Conservation (phyloP, 2,888 invertebrate genomes). For the Mythimna pallens region DNA sequence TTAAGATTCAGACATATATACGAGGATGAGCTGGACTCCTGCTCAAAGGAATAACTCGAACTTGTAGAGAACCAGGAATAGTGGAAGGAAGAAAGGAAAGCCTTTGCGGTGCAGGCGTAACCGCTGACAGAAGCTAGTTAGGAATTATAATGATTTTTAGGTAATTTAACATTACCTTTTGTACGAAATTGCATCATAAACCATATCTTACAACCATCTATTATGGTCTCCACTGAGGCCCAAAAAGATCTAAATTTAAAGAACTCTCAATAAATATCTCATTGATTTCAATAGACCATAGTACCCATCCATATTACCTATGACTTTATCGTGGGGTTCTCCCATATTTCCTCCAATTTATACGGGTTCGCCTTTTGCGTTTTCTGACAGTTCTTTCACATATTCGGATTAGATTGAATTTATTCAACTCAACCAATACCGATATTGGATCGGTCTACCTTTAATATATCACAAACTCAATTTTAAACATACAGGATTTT, state of each 20-base stretch:
- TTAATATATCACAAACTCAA: slow-evolving; percentile 66
- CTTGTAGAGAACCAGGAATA: no score
- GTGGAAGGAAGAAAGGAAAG: no score
- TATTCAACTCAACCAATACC: slow-evolving; percentile 73
- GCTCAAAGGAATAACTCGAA: no score
- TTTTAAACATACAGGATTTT: slow-evolving; percentile 37
- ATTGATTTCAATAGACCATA: slow-evolving; percentile 87
- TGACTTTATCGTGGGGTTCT: slow-evolving; percentile 81
- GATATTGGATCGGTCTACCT: slow-evolving; percentile 69
- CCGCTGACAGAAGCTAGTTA: no score
- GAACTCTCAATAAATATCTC: slow-evolving; percentile 84
- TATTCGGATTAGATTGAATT: slow-evolving; percentile 81
- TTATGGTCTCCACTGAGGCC: slow-evolving; percentile 52
- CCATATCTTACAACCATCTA: slow-evolving; percentile 30
- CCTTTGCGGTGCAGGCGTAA: no score
- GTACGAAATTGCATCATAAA: slow-evolving; percentile 27
- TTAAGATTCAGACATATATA: no score
- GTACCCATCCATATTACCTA: slow-evolving; percentile 81
- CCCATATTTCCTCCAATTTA: slow-evolving; percentile 85
- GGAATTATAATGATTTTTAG: neutral
- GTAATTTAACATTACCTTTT: neutral
- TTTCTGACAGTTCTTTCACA: slow-evolving; percentile 78
- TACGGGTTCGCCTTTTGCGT: slow-evolving; percentile 81
- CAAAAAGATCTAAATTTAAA: slow-evolving; percentile 78
- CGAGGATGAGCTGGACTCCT: no score